Conservation (phyloP, 2,797 vertebrate genomes). For the Dendrocincla tyrannina region DNA sequence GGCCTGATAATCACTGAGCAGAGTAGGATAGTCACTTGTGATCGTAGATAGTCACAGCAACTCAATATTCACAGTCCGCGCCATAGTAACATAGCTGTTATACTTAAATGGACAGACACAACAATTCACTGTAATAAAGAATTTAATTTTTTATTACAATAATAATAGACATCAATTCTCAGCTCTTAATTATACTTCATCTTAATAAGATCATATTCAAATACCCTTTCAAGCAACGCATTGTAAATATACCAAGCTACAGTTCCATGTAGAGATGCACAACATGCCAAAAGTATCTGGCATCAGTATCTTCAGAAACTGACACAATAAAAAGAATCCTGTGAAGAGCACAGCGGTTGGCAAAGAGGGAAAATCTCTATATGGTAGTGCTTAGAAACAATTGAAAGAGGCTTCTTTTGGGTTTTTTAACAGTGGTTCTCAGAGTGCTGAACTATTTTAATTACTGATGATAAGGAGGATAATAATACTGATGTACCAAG, state of each 20-base stretch:
- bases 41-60: conserved; percentile 15
- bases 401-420: not conserved
- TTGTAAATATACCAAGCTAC: not conserved
- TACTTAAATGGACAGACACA: not conserved
- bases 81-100: not conserved
- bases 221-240: not conserved
- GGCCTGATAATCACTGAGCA: not conserved
- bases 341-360: not conserved
- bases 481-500: not conserved
- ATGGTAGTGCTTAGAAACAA: not conserved
- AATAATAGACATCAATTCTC: not conserved
- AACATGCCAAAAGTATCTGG: not conserved
- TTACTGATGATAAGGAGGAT: not conserved
- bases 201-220: not conserved
- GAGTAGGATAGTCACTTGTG: not conserved
- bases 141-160: conserved; percentile 14
- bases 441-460: not conserved
- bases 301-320: not conserved
- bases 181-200: not conserved
- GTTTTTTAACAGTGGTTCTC: not conserved
- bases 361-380: not conserved
- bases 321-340: not conserved
- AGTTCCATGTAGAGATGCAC: not conserved
- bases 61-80: not conserved
- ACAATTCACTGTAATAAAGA: not conserved